phyloP scores from a whole-genome alignment of 2,113 vertebrate genomes.

The Lepus americanus region DNA sequence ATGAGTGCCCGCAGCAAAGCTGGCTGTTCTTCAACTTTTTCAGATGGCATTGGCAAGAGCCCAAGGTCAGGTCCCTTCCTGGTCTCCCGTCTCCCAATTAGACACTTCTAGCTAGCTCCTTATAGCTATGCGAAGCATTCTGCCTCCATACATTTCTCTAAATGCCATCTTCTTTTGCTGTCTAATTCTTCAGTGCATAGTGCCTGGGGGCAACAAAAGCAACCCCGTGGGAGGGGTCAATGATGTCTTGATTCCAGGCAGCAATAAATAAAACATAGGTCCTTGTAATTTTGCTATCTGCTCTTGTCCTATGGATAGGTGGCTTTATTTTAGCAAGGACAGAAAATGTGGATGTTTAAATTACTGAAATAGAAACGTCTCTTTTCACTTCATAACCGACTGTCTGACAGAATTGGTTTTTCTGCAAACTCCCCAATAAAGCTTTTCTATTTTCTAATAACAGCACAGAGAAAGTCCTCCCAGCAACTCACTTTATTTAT shows the following conservation, averaged over 20 bases:
- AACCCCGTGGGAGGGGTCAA: neutral
- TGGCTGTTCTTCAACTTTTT: slow-evolving; percentile 24
- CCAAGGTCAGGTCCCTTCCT: neutral
- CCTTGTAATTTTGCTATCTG: slow-evolving; percentile 45
- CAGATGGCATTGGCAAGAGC: slow-evolving; percentile 21
- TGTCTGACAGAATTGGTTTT: slow-evolving; percentile 38
- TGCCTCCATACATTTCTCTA: neutral
- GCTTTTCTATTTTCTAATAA: slow-evolving; percentile 59
- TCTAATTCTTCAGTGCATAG: neutral
- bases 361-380: slow-evolving; percentile 63
- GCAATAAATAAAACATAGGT: slow-evolving; percentile 62
- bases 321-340: slow-evolving; percentile 67
- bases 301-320: slow-evolving; percentile 59
- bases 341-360: slow-evolving; percentile 71
- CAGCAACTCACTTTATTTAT: neutral
- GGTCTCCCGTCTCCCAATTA: neutral
- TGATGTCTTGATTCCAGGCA: neutral
- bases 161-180: neutral
- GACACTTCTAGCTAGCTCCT: neutral
- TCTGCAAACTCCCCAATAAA: slow-evolving; percentile 1
- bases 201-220: neutral
- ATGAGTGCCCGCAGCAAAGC: neutral
- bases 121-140: neutral
- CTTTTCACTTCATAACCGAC: slow-evolving; percentile 45
- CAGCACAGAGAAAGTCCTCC: neutral